Evolutionary conservation across 2,113 vertebrate species (phyloP).

Genomic region (Caracal caracal): DNA sequence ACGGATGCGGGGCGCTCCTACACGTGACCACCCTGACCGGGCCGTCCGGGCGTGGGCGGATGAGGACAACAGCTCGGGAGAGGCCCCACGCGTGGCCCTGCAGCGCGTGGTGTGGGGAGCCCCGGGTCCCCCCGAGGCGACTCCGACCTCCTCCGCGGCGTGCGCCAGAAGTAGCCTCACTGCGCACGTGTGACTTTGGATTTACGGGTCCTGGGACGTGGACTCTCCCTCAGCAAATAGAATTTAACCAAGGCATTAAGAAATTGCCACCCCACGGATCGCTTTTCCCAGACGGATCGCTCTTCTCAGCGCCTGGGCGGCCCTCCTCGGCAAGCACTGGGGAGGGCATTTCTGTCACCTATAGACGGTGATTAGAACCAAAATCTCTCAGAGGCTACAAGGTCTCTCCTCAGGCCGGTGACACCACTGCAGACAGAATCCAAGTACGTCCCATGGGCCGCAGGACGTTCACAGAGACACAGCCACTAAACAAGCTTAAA

Average conservation of each 20-base stretch:
- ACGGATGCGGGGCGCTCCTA: neutral
- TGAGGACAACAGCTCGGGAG: neutral
- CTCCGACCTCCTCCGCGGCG: neutral
- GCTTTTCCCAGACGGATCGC: neutral
- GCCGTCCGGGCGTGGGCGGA: too few species aligned
- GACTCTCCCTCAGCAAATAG: neutral
- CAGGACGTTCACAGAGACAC: neutral
- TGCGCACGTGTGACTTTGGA: too few species aligned
- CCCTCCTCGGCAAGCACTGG: neutral
- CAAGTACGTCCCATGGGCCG: neutral
- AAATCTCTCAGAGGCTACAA: neutral
- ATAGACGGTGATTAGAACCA: neutral
- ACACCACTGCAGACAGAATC: too few species aligned
- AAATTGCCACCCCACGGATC: too few species aligned
- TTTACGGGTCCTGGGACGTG: neutral
- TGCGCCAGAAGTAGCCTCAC: neutral
- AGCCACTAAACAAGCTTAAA: neutral
- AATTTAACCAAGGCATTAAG: too few species aligned
- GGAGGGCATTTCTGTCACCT: neutral
- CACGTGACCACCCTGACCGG: neutral
- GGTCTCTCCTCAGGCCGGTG: neutral
- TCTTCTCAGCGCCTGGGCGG: neutral
- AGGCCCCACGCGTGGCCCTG: neutral
- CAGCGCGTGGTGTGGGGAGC: accelerated
- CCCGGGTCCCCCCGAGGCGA: accelerated